Conservation (phyloP, 2,888 invertebrate species). For the Gonocerus acuteangulatus region DNA sequence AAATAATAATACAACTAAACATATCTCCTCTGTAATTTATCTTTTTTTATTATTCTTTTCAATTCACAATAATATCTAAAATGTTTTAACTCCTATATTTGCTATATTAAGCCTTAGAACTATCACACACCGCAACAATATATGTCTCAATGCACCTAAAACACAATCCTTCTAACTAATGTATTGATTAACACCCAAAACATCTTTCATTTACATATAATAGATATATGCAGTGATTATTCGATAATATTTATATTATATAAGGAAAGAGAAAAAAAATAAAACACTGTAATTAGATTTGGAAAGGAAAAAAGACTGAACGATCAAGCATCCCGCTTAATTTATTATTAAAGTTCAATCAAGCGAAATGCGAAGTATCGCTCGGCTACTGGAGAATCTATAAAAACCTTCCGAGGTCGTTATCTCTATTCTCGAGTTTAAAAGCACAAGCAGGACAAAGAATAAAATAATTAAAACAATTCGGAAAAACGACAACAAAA, state of each 20-base stretch:
- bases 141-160: constrained; percentile 36
- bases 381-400: not conserved
- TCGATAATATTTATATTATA: constrained; percentile 1
- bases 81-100: constrained; percentile 20
- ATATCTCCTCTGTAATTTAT: constrained; percentile 27
- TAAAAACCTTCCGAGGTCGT: not conserved
- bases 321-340: constrained; percentile 11
- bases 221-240: constrained; percentile 17
- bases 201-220: constrained; percentile 30
- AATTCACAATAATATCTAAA: constrained; percentile 27
- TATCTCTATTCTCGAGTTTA: not conserved
- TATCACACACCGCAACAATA: constrained; percentile 29
- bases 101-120: constrained; percentile 22
- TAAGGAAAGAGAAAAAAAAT: constrained; percentile 13
- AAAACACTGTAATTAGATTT: constrained; percentile 19
- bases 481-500: constrained; percentile 6
- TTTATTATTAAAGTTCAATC: constrained; percentile 2
- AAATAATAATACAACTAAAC: constrained; percentile 29
- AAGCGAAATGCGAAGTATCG: constrained; percentile 15
- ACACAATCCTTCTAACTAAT: constrained; percentile 33
- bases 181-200: constrained; percentile 35
- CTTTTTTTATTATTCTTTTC: constrained; percentile 17
- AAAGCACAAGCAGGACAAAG: not conserved
- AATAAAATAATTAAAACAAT: not conserved
- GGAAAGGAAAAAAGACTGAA: not conserved